These are phyloP conservation scores for Pollenia angustigena DNA, from an alignment of 2,888 invertebrate genomes.

Conservation along the genomic window DNA sequence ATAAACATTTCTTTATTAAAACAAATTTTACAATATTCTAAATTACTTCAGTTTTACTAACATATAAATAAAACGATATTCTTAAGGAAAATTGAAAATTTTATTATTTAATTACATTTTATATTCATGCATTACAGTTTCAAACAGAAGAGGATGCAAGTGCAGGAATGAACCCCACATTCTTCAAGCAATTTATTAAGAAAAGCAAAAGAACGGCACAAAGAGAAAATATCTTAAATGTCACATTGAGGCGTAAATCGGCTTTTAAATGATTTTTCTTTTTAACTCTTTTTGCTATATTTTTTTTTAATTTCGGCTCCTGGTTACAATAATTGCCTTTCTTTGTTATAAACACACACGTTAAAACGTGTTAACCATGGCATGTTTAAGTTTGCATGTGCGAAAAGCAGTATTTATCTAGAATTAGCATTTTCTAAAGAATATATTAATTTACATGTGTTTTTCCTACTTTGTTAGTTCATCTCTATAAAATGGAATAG, in stretches of 20 bases:
- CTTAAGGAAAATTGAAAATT: slow-evolving; percentile 35
- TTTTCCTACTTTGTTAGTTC: slow-evolving; percentile 32
- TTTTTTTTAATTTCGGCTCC: no score
- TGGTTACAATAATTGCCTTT: neutral
- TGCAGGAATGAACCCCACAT: neutral
- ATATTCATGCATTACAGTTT: slow-evolving; percentile 16
- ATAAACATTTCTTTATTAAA: slow-evolving; percentile 3
- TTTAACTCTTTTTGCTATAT: no score
- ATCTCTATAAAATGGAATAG: slow-evolving; percentile 15
- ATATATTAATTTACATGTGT: slow-evolving; percentile 57
- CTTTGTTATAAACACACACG: neutral
- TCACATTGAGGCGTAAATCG: no score
- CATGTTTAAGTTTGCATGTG: slow-evolving; percentile 13
- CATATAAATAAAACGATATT: neutral
- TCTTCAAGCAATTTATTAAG: neutral
- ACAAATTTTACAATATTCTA: slow-evolving; percentile 15
- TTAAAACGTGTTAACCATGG: neutral
- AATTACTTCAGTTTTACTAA: slow-evolving; percentile 24
- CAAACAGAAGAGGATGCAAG: neutral
- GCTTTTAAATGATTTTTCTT: no score
- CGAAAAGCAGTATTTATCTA: slow-evolving; percentile 42
- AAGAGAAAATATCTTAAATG: no score
- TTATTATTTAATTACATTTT: slow-evolving; percentile 52
- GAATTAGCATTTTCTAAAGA: slow-evolving; percentile 46
- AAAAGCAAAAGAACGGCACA: no score